phyloP scores from a whole-genome alignment of 2,888 invertebrate species.

The Trachelus iudaicus region DNA sequence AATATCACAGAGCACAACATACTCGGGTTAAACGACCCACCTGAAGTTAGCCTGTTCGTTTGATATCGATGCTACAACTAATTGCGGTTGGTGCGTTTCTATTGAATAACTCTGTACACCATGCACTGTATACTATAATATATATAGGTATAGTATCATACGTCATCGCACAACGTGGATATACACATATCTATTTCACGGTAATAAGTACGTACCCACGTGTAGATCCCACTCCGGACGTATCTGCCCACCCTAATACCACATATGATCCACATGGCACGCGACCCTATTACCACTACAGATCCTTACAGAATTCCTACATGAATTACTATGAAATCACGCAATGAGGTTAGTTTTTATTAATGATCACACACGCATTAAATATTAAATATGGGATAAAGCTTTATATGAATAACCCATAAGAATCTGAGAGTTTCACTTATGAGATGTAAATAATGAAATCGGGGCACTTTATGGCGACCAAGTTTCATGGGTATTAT shows the following conservation, averaged over 20 bases:
- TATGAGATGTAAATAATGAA: neutral
- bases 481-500: neutral
- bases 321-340: neutral
- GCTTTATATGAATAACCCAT: neutral
- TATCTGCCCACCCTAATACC: neutral
- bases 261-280: neutral
- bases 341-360: neutral
- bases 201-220: neutral
- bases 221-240: neutral
- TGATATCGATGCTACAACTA: neutral
- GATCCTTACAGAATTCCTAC: neutral
- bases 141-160: neutral
- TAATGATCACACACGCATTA: neutral
- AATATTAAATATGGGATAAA: neutral
- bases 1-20: neutral
- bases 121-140: neutral
- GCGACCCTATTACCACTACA: neutral
- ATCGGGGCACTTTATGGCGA: neutral
- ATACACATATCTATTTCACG: neutral
- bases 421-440: neutral
- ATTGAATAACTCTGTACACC: neutral
- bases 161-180: neutral
- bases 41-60: neutral
- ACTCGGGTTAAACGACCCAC: neutral
- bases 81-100: neutral